A percentile compares a stretch with the other conserved stretches of the same genome.
phyloP scores from a whole-genome alignment of 2,113 vertebrate species.

The Sylvilagus bachmani region DNA sequence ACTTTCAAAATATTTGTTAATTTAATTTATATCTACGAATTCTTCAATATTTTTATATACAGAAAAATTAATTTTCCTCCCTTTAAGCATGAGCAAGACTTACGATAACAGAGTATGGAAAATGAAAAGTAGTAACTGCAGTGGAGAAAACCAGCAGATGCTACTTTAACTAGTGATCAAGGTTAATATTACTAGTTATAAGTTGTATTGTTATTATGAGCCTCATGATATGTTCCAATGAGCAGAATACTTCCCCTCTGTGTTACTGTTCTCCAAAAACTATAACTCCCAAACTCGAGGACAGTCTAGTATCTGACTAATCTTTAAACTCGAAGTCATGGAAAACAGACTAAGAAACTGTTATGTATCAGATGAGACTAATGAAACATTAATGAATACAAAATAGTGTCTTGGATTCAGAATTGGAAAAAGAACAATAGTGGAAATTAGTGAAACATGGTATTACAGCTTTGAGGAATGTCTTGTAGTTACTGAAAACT shows the following conservation, averaged over 20 bases:
- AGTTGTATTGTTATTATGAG: background rate
- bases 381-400: background rate
- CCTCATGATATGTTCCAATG: background rate
- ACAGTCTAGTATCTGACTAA: background rate
- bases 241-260: background rate
- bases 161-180: background rate
- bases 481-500: background rate
- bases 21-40: background rate
- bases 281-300: background rate
- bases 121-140: background rate
- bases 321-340: background rate
- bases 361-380: background rate
- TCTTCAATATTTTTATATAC: background rate
- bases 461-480: conserved; percentile 45
- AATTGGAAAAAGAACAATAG: background rate
- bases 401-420: background rate
- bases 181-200: background rate
- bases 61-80: background rate
- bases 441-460: background rate
- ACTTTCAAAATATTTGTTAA: background rate
- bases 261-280: background rate
- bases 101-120: background rate
- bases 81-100: background rate
- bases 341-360: background rate
- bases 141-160: background rate